phyloP scores from a whole-genome alignment of 35 echinoderm and acorn worm genomes.

The Hemicentrotus pulcherrimus region DNA sequence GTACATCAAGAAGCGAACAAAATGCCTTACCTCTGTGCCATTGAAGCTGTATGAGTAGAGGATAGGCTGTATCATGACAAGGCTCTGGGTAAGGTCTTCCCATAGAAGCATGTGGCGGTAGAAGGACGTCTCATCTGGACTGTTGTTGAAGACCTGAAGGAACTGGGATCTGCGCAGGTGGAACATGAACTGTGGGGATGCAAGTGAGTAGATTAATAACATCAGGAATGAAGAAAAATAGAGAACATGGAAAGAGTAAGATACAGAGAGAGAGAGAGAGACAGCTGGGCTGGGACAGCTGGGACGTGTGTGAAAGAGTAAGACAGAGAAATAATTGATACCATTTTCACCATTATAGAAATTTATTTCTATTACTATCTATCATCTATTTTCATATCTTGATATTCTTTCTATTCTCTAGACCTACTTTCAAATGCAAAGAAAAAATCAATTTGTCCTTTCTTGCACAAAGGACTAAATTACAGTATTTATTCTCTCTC shows the following conservation, averaged over 20 bases:
- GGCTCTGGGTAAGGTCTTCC: slow-evolving; percentile 92
- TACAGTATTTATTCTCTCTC: too few relatives aligned
- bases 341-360: too few relatives aligned
- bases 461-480: too few relatives aligned
- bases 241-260: neutral
- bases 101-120: slow-evolving; percentile 90
- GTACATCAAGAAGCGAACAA: neutral
- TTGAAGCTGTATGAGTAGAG: slow-evolving; percentile 89
- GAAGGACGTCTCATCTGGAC: slow-evolving; percentile 94
- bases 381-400: too few relatives aligned
- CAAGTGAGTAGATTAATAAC: neutral
- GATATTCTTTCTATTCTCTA: too few relatives aligned
- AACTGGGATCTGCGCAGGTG: slow-evolving; percentile 97
- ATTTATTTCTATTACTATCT: too few relatives aligned
- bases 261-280: too few relatives aligned
- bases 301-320: too few relatives aligned
- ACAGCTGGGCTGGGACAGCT: too few relatives aligned
- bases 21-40: slow-evolving; percentile 80
- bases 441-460: too few relatives aligned
- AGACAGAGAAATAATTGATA: too few relatives aligned
- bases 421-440: too few relatives aligned
- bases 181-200: slow-evolving; percentile 89
- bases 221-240: neutral
- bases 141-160: slow-evolving; percentile 99
- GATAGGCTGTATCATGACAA: slow-evolving; percentile 98